Base-by-base conservation (phyloP, 2,888 invertebrate species). In the Ectropis crepuscularia region DNA sequence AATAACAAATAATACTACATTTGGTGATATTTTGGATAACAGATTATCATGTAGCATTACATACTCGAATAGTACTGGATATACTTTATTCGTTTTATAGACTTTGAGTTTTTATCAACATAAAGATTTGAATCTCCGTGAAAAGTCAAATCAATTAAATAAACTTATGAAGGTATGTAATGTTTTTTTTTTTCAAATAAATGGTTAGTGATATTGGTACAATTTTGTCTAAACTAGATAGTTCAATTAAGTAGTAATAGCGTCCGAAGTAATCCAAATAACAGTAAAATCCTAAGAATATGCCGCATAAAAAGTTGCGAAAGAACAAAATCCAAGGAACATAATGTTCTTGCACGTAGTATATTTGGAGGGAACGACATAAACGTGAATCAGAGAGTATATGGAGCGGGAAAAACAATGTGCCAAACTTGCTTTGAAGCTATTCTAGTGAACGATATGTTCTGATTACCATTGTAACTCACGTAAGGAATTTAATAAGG, bases 381-480 rank as follows among this genome's bases (percentile, higher is more conserved):
- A 60, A 69, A 67, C 67, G 68, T 67, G 64, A 69, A 68, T 74
- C 67, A 71, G 48, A 51, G 60, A 68, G 58, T 67, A 69, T 67
- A 72, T 64, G 68, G 62, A 62, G 67, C 71, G 61, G 57, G 61
- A 70, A 69, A 57, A 69, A 67, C 61, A 69, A 69, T 65, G 63
- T 61, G 57, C 55, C 47, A 58, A 28, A 59, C 50, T 55, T 63
- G 54, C 62, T 63, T 65, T 61, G 61, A 62, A 57, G 45, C 48
- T 57, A 49, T 57, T 59, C n/a, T 37, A 48, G n/a, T 53, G 37
- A 58, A 54, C 9, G 37, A 39, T 50, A 50, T 38, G 12, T 41
- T 50, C 43, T 50, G 8, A 63, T 59, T 59, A 51, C 41, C 50
- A 50, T 49, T 43, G 10, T 48, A 9, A 53, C 8, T 48, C 43